These are phyloP conservation scores for Pangasius larnaudii DNA, from an alignment of 2,797 vertebrate genomes.

Conservation along the genomic window DNA sequence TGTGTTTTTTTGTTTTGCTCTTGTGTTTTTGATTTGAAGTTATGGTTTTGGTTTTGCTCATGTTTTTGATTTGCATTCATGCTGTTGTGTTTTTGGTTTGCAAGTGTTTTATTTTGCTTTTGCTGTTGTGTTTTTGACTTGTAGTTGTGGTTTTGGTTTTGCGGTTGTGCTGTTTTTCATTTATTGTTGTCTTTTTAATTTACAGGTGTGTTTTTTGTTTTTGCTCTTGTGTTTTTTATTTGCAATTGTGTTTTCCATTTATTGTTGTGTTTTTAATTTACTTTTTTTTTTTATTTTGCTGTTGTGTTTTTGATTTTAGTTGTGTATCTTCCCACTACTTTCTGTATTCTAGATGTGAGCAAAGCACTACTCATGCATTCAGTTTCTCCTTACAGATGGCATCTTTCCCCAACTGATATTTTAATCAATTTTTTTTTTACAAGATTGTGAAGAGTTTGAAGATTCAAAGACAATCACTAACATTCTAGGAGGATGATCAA, in stretches of 20 bases:
- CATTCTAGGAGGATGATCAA: conserved; percentile 13
- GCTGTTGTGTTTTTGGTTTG: background rate
- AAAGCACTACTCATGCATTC: conserved; percentile 3
- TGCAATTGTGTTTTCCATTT: background rate
- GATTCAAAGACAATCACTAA: conserved; percentile 33
- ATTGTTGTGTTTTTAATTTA: background rate
- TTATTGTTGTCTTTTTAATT: background rate
- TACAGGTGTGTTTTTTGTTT: background rate
- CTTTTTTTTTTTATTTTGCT: background rate
- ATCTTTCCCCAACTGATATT: conserved; percentile 31
- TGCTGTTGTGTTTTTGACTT: background rate
- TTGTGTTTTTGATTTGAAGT: background rate
- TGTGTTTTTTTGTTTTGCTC: background rate
- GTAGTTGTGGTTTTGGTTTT: background rate
- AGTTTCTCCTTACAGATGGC: conserved; percentile 19
- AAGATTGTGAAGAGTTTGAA: conserved; percentile 27
- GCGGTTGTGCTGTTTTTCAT: too few relatives aligned
- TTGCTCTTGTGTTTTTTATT: background rate
- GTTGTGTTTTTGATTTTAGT: background rate
- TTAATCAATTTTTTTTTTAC: conserved; percentile 47
- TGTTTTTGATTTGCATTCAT: background rate
- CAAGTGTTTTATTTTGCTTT: background rate
- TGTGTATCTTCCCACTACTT: background rate
- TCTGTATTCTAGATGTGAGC: conserved; percentile 18
- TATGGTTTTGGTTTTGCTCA: background rate